Evolutionary conservation across 2,888 invertebrate genomes (phyloP).

Genomic region (Pecten maximus): DNA sequence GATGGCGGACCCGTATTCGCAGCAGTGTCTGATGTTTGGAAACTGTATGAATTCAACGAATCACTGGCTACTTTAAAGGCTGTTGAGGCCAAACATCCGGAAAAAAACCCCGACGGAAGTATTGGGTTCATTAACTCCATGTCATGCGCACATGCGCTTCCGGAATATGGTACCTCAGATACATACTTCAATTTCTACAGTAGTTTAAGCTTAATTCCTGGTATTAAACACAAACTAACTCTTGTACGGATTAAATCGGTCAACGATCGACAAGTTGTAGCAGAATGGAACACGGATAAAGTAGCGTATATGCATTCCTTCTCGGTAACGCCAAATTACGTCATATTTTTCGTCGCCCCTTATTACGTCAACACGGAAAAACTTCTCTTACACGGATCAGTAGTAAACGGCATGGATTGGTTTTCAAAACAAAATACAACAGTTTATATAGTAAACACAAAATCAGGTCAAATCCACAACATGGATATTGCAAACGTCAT

Average conservation of each 20-base stretch:
- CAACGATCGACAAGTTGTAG: constrained; percentile 66
- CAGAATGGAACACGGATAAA: constrained; percentile 64
- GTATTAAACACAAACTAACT: constrained; percentile 59
- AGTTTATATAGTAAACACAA: constrained; percentile 69
- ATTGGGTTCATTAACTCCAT: constrained; percentile 50
- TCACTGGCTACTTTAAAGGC: constrained; percentile 63
- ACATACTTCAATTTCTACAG: constrained; percentile 71
- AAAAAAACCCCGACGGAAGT: background rate
- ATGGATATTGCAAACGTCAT: constrained; percentile 67
- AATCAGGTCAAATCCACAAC: constrained; percentile 60
- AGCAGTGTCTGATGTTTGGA: constrained; percentile 77
- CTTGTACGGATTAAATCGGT: constrained; percentile 70
- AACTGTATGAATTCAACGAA: constrained; percentile 67
- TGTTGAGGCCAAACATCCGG: constrained; percentile 56
- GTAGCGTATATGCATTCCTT: constrained; percentile 79
- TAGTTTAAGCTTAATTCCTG: constrained; percentile 64
- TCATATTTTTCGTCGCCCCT: constrained; percentile 72
- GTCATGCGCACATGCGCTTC: constrained; percentile 76
- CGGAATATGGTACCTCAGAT: constrained; percentile 67
- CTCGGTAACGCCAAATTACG: constrained; percentile 72
- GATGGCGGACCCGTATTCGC: constrained; percentile 55
- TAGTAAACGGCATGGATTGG: constrained; percentile 72
- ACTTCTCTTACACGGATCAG: constrained; percentile 64
- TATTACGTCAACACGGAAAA: constrained; percentile 69
- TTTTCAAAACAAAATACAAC: constrained; percentile 58